These are phyloP conservation scores for Bombus pyrosoma DNA, from an alignment of 1,140 invertebrate genomes.

Conservation along the genomic window DNA sequence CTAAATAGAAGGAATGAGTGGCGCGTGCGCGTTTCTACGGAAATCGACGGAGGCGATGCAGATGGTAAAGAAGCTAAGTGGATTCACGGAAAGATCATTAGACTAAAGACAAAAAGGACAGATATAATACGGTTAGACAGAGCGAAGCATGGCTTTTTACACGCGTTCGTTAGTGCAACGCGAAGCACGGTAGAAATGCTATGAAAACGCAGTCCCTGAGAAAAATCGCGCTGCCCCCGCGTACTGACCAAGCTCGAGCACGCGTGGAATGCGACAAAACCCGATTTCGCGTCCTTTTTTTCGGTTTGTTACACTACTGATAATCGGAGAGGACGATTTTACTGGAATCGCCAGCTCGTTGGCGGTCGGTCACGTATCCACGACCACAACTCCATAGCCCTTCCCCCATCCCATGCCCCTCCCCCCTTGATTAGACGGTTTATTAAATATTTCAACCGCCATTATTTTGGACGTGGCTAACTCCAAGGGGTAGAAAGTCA, in stretches of 20 bases:
- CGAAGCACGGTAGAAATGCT: slow-evolving; percentile 21
- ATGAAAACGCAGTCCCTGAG: slow-evolving; percentile 22
- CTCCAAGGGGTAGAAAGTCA: neutral
- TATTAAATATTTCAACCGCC: slow-evolving; percentile 23
- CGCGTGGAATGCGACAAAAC: slow-evolving; percentile 38
- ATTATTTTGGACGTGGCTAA: neutral
- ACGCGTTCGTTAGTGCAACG: slow-evolving; percentile 18
- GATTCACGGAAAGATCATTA: slow-evolving; percentile 10
- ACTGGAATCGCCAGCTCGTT: slow-evolving; percentile 24
- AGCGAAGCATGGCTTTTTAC: slow-evolving; percentile 4
- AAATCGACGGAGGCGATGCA: neutral
- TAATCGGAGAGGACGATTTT: slow-evolving; percentile 35
- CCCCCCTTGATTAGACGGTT: slow-evolving; percentile 3
- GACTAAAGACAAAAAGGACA: neutral
- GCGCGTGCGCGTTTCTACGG: neutral
- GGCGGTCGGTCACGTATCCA: slow-evolving; percentile 29
- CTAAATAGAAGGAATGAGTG: neutral
- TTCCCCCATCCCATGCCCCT: too few relatives aligned
- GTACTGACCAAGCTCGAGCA: neutral
- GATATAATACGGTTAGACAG: slow-evolving; percentile 18
- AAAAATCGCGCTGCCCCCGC: slow-evolving; percentile 24
- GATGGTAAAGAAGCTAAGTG: neutral
- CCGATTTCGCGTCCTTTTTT: slow-evolving; percentile 32
- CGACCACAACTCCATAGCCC: neutral
- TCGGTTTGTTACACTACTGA: slow-evolving; percentile 29